These are phyloP conservation scores for Ceyx cyanopectus DNA, from an alignment of 2,113 vertebrate species.

Conservation along the genomic window DNA sequence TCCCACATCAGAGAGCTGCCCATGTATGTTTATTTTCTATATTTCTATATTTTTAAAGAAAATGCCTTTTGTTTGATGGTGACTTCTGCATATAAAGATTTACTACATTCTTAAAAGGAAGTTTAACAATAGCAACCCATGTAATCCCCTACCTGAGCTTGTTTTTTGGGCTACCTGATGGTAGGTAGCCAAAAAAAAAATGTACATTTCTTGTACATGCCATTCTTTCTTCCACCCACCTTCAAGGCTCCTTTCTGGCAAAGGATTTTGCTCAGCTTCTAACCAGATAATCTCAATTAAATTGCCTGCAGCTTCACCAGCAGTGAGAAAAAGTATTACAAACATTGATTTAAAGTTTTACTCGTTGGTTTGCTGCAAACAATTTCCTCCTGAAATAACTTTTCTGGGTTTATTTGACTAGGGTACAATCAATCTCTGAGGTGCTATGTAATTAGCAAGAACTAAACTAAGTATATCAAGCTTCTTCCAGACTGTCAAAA, in stretches of 20 bases:
- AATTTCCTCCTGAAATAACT: neutral
- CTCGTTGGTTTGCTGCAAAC: neutral
- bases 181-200: neutral
- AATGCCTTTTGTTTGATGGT: neutral
- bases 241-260: neutral
- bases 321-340: neutral
- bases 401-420: constrained; percentile 19
- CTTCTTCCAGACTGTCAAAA: neutral
- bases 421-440: neutral
- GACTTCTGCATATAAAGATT: neutral
- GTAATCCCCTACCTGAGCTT: neutral
- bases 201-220: neutral
- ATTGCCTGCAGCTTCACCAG: neutral
- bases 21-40: neutral
- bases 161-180: neutral
- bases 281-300: neutral
- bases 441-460: neutral
- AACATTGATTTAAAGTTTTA: neutral
- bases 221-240: neutral
- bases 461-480: neutral
- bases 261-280: neutral
- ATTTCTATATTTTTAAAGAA: neutral
- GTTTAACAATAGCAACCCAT: neutral
- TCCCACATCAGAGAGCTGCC: neutral
- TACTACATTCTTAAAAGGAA: neutral